phyloP scores from a whole-genome alignment of 2,888 invertebrate species.

The Orthonevra nobilis region DNA sequence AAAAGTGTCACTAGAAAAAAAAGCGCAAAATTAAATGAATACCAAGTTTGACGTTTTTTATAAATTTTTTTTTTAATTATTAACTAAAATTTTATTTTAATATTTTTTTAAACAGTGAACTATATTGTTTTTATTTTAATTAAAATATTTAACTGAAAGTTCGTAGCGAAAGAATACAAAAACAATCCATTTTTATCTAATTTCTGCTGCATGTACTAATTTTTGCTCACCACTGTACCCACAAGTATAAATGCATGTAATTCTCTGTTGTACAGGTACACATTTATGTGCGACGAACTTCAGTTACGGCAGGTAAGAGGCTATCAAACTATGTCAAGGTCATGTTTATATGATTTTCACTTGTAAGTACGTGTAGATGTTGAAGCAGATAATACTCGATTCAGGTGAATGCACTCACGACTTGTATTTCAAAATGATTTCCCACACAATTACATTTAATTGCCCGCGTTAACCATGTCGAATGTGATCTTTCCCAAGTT shows the following conservation, averaged over 20 bases:
- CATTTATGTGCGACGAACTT: conserved; percentile 22
- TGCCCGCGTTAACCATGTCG: conserved; percentile 10
- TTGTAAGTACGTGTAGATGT: conserved; percentile 11
- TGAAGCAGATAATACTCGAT: conserved; percentile 36
- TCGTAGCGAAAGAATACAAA: too few relatives aligned
- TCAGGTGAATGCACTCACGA: conserved; percentile 61
- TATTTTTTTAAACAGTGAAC: too few relatives aligned
- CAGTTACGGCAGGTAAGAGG: conserved; percentile 45
- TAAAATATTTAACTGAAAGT: too few relatives aligned
- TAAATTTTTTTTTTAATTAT: too few relatives aligned
- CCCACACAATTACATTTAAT: conserved; percentile 37
- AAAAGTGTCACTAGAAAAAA: too few relatives aligned
- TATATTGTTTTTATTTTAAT: too few relatives aligned
- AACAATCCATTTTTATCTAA: too few relatives aligned
- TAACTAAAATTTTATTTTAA: too few relatives aligned
- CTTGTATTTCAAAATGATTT: conserved; percentile 41
- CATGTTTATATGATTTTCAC: conserved; percentile 23
- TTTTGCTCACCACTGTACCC: too few relatives aligned
- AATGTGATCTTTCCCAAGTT: conserved; percentile 32
- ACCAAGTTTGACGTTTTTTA: too few relatives aligned
- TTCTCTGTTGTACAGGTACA: conserved; percentile 6
- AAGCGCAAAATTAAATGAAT: too few relatives aligned
- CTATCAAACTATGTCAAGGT: conserved; percentile 56
- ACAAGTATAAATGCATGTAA: conserved; percentile 40
- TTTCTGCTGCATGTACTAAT: too few relatives aligned